These are phyloP conservation scores for Sebastes schlegelii DNA, from an alignment of 2,113 vertebrate species.

Conservation along the genomic window DNA sequence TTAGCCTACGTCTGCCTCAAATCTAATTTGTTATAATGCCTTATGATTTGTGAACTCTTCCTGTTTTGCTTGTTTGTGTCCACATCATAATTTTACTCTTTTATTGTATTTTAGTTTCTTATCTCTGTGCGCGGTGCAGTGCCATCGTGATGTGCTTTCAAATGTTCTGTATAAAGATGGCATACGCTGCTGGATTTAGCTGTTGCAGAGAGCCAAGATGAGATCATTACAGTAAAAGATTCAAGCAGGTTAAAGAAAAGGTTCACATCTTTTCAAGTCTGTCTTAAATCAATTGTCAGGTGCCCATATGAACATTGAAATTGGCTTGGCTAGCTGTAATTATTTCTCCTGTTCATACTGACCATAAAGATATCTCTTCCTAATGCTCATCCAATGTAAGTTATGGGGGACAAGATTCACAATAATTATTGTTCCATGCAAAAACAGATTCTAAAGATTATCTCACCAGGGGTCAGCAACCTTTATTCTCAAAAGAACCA, in stretches of 20 bases:
- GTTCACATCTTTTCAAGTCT: neutral
- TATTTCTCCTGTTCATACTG: neutral
- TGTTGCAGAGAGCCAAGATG: neutral
- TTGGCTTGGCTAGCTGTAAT: neutral
- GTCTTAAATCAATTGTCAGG: neutral
- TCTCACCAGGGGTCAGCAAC: neutral
- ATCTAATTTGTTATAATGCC: neutral
- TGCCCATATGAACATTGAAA: neutral
- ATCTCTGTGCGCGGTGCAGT: neutral
- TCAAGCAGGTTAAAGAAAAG: neutral
- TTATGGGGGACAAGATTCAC: neutral
- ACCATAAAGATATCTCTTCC: neutral
- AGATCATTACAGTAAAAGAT: neutral
- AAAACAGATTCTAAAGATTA: neutral
- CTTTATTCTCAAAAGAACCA: neutral
- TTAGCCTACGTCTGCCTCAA: neutral
- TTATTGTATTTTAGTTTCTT: neutral
- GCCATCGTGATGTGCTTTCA: neutral
- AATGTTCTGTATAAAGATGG: neutral
- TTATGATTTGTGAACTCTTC: neutral
- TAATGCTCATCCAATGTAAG: neutral
- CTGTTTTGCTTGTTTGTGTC: neutral
- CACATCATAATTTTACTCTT: neutral
- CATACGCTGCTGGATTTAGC: neutral
- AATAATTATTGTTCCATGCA: neutral